Percentiles rank a stretch among this genome's conserved stretches.
phyloP scores from a whole-genome alignment of 2,113 vertebrate species.

The Ictalurus punctatus region DNA sequence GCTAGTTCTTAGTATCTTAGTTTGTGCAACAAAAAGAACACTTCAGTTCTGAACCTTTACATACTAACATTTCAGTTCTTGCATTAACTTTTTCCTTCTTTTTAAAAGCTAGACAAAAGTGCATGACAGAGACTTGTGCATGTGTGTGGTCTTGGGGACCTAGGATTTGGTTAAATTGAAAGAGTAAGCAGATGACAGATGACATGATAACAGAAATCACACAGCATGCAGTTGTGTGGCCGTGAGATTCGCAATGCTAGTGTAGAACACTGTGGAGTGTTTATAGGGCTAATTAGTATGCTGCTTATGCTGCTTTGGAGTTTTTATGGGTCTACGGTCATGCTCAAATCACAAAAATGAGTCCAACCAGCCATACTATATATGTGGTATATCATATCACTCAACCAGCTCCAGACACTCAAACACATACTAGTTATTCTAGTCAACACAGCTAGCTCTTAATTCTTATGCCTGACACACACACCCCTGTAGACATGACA shows the following conservation, averaged over 20 bases:
- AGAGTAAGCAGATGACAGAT: background rate
- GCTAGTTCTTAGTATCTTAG: background rate
- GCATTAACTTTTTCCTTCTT: background rate
- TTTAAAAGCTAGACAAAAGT: background rate
- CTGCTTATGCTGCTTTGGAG: background rate
- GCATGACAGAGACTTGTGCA: background rate
- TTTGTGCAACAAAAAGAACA: background rate
- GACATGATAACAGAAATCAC: background rate
- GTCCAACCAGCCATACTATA: background rate
- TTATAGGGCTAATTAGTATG: background rate
- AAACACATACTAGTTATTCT: background rate
- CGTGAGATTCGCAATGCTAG: background rate
- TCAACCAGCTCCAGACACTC: constrained; percentile 3
- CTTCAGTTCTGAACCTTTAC: background rate
- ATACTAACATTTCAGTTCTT: background rate
- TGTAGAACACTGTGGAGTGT: background rate
- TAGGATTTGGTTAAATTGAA: background rate
- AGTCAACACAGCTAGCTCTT: background rate
- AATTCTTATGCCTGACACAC: constrained; percentile 27
- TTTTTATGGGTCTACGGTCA: background rate
- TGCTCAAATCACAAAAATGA: background rate
- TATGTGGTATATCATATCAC: background rate
- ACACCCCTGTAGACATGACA: constrained; percentile 37
- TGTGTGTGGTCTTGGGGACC: background rate
- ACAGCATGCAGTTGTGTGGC: background rate